phyloP scores from a whole-genome alignment of 2,888 invertebrate species.

The Platerodrilus igneus region DNA sequence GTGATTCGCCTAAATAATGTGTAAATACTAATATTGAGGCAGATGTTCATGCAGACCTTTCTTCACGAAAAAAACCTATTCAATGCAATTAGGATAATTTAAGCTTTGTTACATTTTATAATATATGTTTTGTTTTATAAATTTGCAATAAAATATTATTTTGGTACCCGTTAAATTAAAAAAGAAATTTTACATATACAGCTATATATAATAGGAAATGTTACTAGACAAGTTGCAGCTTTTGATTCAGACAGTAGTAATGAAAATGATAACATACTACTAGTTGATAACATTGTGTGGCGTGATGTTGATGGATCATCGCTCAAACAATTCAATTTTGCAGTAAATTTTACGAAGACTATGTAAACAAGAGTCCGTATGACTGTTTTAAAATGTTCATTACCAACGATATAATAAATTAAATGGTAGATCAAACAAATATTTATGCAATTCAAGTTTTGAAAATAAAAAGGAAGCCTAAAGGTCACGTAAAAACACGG shows the following conservation, averaged over 20 bases:
- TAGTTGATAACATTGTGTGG: conserved; percentile 1
- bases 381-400: conserved; percentile 6
- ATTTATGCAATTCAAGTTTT: background rate
- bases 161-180: no score
- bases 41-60: no score
- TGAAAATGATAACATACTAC: background rate
- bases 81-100: no score
- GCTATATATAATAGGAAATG: background rate
- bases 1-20: no score
- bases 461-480: background rate
- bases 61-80: no score
- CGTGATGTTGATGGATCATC: conserved; percentile 3
- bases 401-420: conserved; percentile 4
- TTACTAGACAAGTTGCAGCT: background rate
- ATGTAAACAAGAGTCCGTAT: conserved; percentile 1
- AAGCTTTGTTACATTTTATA: no score
- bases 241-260: background rate
- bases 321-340: conserved; percentile 1
- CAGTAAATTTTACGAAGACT: conserved; percentile 4
- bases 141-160: no score
- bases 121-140: no score
- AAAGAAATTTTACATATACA: background rate
- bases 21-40: no score
- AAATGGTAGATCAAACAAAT: conserved; percentile 8
- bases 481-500: conserved; percentile 2